Evolutionary conservation across 2,888 invertebrate species (phyloP), one percentile per base, ranked within the genome.

Genomic region (Aspidapion aeneum): DNA sequence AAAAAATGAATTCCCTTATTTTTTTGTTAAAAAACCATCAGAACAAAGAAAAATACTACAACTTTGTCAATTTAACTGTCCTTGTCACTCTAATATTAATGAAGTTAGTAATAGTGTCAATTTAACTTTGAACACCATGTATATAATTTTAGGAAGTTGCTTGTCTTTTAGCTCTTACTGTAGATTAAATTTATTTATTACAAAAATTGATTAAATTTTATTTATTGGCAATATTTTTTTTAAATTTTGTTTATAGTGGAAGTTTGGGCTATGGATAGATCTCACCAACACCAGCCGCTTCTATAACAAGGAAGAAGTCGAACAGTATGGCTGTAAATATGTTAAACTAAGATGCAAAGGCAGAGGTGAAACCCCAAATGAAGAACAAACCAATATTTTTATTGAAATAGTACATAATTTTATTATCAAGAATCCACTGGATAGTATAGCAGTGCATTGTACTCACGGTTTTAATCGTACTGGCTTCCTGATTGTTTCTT

Each of bases 391-490:
- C 0, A 83, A 78, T 77, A 80, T 86, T n/a, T 99, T 99, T 77
- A 89, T 97, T 64, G 82, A 88, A 67, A 78, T 93, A 55, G 94
- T 95, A 62, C 86, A 87, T 60, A 85, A 86, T 67, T 98, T 94
- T 75, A 89, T 94, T 22, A 82, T 84, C 18, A 87, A 92, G 67
- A 85, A 93, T 74, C 96, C 97, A 0, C 78, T 91, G 63, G 89
- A 94, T 73, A 79, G 85, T 56, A 88, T 93, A 69, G 93, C 89
- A 5, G 90, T 98, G 5, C 97, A 97, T 78, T 98, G 97, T 75
- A 98, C 99, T 0, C 99, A 99, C 80, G 99, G 99, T 0, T 99
- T 98, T 79, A 99, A 99, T 79, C 85, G 99, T 71, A 98, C 98
- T 5, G 99, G 99, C 0, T 99, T 98, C 76, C 83, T 99, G 3